phyloP scores from a whole-genome alignment of 2,888 invertebrate species.

The Dynastes hyllus region DNA sequence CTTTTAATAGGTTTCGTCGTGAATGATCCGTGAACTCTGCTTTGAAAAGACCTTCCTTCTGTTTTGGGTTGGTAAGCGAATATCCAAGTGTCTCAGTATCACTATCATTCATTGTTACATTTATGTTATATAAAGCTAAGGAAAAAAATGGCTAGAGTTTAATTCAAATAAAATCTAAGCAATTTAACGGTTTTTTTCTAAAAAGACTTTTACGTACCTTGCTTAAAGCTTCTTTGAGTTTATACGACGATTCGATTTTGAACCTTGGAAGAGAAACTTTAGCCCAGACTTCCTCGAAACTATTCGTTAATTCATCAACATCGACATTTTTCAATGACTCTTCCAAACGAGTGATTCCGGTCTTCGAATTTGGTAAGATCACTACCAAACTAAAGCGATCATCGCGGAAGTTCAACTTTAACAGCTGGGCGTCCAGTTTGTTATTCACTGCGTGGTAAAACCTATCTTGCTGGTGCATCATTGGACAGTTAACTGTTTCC shows the following conservation, averaged over 20 bases:
- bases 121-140: too few relatives aligned
- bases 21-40: too few relatives aligned
- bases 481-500: slow-evolving; percentile 77
- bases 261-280: slow-evolving; percentile 84
- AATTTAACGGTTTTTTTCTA: too few relatives aligned
- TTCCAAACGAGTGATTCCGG: slow-evolving; percentile 74
- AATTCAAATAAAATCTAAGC: too few relatives aligned
- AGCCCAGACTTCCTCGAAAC: slow-evolving; percentile 67
- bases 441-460: slow-evolving; percentile 73
- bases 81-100: too few relatives aligned
- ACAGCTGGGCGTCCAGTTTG: slow-evolving; percentile 75
- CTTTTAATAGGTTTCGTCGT: too few relatives aligned
- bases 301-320: background rate
- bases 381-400: slow-evolving; percentile 83
- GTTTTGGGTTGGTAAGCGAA: too few relatives aligned
- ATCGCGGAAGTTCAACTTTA: slow-evolving; percentile 83
- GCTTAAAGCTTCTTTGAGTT: slow-evolving; percentile 76
- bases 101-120: too few relatives aligned
- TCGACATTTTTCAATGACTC: slow-evolving; percentile 72
- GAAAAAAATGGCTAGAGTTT: too few relatives aligned
- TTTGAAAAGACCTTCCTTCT: too few relatives aligned
- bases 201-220: slow-evolving; percentile 75
- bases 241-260: slow-evolving; percentile 82
- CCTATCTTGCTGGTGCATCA: slow-evolving; percentile 79
- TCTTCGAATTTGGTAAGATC: slow-evolving; percentile 80